Percentiles rank a stretch among this genome's conserved stretches.
phyloP scores from a whole-genome alignment of 2,113 vertebrate genomes.

The Lathamus discolor region DNA sequence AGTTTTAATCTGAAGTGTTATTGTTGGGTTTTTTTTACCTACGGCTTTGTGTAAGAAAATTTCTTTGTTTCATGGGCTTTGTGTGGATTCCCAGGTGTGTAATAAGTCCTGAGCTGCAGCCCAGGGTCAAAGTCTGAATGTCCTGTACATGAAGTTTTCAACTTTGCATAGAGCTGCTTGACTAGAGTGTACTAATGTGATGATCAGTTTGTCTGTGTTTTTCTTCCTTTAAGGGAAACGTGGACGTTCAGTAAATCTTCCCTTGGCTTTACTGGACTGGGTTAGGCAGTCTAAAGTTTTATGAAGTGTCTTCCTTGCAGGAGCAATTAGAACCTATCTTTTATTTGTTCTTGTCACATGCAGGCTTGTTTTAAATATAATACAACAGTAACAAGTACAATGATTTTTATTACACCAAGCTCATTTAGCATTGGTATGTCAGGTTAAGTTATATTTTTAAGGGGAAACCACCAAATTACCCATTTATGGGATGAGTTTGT shows the following conservation, averaged over 20 bases:
- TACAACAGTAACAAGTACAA: not conserved
- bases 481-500: not conserved
- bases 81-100: not conserved
- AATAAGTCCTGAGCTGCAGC: not conserved
- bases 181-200: not conserved
- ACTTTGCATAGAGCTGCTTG: not conserved
- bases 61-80: not conserved
- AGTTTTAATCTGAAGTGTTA: not conserved
- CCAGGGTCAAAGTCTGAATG: fast-evolving
- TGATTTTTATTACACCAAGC: not conserved
- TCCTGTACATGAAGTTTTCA: not conserved
- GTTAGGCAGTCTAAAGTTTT: not conserved
- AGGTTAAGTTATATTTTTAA: not conserved
- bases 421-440: not conserved
- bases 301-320: not conserved
- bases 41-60: not conserved
- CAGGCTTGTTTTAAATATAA: not conserved
- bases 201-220: not conserved
- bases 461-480: not conserved
- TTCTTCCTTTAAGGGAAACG: not conserved
- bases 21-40: not conserved
- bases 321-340: not conserved
- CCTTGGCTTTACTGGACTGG: not conserved
- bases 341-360: not conserved
- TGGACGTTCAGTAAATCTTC: not conserved